Evolutionary conservation across 2,797 vertebrate genomes (phyloP).

Genomic region (Psittacula echo): DNA sequence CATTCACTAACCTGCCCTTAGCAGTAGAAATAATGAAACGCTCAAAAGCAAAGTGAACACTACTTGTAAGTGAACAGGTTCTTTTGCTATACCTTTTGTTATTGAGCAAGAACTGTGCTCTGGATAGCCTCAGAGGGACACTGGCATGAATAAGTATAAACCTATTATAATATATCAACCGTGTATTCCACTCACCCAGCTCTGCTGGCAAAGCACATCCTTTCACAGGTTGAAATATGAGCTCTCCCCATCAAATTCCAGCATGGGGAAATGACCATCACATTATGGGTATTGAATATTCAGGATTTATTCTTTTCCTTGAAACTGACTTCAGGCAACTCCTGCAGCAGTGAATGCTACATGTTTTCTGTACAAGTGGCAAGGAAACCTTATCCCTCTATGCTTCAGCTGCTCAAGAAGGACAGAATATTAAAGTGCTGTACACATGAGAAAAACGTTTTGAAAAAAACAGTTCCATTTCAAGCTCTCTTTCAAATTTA

Average conservation of each 20-base stretch:
- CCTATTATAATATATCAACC: not conserved
- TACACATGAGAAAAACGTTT: not conserved
- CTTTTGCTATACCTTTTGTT: not conserved
- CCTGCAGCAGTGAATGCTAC: not conserved
- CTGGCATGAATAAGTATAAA: not conserved
- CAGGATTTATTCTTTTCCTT: not conserved
- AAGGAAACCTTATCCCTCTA: not conserved
- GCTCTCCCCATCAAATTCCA: not conserved
- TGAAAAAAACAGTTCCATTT: not conserved
- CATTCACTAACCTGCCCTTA: not conserved
- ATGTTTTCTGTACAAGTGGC: not conserved
- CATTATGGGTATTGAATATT: not conserved
- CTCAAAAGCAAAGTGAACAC: not conserved
- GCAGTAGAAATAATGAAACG: not conserved
- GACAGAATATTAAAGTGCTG: not conserved
- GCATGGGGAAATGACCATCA: not conserved
- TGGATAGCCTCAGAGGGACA: not conserved
- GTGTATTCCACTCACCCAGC: not conserved
- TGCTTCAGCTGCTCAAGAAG: not conserved
- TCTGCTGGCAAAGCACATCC: not conserved
- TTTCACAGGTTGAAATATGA: not conserved
- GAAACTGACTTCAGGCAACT: not conserved
- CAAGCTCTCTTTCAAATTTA: not conserved
- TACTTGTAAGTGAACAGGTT: not conserved
- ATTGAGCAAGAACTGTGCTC: not conserved